These are phyloP conservation scores for Palythoa heliodiscus DNA, from an alignment of 92 coral and sea anemone genomes.

Conservation along the genomic window DNA sequence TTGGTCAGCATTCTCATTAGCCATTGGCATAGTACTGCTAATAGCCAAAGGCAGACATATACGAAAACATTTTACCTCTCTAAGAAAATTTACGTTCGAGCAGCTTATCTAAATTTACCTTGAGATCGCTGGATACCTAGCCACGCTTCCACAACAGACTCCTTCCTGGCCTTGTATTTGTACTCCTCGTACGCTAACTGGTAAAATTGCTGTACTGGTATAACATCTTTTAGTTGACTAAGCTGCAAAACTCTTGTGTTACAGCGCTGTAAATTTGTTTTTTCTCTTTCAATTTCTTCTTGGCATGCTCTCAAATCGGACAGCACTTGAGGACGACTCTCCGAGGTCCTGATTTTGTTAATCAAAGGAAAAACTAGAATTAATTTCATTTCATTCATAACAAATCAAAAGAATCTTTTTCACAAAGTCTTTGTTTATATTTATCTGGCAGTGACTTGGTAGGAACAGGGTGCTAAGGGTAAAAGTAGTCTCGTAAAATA, in stretches of 20 bases:
- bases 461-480: too few species aligned
- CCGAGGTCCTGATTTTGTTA: slow-evolving; percentile 45
- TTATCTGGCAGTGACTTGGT: too few species aligned
- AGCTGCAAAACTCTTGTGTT: slow-evolving; percentile 45
- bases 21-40: too few species aligned
- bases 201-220: slow-evolving; percentile 33
- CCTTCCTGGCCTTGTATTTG: slow-evolving; percentile 29
- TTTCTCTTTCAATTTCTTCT: slow-evolving; percentile 59
- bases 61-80: too few species aligned
- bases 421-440: too few species aligned
- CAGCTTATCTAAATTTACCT: neutral
- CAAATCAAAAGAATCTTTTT: too few species aligned
- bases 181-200: slow-evolving; percentile 48
- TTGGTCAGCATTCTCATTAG: too few species aligned
- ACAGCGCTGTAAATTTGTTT: slow-evolving; percentile 37
- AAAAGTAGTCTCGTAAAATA: too few species aligned
- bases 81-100: neutral
- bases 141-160: slow-evolving; percentile 56
- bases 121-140: slow-evolving; percentile 25
- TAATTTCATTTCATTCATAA: neutral
- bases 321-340: slow-evolving; percentile 52
- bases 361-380: neutral
- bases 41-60: too few species aligned
- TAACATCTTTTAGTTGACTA: slow-evolving; percentile 25
- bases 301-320: slow-evolving; percentile 56